A percentile compares a stretch with the other conserved stretches of the same genome.
Conservation (phyloP, 1,140 invertebrate genomes). For the Zaprionus vittiger region DNA sequence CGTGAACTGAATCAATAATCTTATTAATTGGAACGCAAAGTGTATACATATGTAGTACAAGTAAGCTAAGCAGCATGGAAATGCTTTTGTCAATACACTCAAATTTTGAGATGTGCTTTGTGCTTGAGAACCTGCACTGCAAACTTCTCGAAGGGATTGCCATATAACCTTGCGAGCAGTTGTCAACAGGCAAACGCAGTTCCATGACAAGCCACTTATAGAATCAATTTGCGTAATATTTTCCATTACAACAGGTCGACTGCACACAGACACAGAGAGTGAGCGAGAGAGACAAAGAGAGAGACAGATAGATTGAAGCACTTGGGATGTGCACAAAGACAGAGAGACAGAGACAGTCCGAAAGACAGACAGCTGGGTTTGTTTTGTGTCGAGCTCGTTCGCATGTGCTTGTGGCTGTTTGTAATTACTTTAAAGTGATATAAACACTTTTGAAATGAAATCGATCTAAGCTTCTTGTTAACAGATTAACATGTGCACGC, state of each 20-base stretch:
- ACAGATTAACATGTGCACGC: constrained; percentile 73
- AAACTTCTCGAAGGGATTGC: constrained; percentile 25
- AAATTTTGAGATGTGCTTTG: constrained; percentile 34
- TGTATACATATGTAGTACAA: constrained; percentile 13
- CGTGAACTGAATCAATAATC: constrained; percentile 55
- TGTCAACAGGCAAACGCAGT: constrained; percentile 35
- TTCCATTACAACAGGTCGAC: constrained; percentile 41
- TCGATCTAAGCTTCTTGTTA: constrained; percentile 82
- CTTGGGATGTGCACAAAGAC: constrained; percentile 19
- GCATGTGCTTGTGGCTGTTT: constrained; percentile 73
- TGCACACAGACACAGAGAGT: constrained; percentile 8
- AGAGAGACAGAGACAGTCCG: constrained; percentile 9
- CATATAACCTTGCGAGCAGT: constrained; percentile 29
- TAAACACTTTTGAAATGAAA: constrained; percentile 82
- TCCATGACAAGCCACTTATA: constrained; percentile 48
- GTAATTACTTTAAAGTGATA: constrained; percentile 83
- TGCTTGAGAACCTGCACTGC: background rate
- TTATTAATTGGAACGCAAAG: constrained; percentile 57
- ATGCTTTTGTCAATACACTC: constrained; percentile 58
- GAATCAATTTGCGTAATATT: constrained; percentile 66
- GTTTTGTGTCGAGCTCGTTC: constrained; percentile 41
- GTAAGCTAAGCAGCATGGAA: constrained; percentile 34
- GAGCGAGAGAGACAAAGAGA: constrained; percentile 9
- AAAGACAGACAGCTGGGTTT: constrained; percentile 36
- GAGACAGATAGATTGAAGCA: constrained; percentile 5